Base-by-base conservation (phyloP, 2,888 invertebrate genomes). In the Spisula solida region DNA sequence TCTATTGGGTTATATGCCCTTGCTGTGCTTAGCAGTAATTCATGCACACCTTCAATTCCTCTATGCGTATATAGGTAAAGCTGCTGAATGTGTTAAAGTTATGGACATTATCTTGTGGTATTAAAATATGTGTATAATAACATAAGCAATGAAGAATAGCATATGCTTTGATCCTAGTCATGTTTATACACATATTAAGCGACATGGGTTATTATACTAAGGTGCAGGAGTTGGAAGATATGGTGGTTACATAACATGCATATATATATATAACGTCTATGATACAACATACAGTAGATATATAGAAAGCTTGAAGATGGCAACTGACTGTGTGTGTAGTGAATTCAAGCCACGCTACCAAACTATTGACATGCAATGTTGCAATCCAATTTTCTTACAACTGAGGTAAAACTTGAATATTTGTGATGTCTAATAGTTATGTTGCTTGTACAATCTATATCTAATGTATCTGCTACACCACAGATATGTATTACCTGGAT, bases 401-500 rank as follows among this genome's bases (percentile, higher is more conserved):
- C 8, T 51, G 1, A 51, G 12, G 51, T 10, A 51, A 81, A 51
- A 12, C 25, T 12, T 81, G 29, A 18, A 8, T n/a, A 55, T 6
- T 82, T 34, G 29, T 41, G 56, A 82, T 8, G 31, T 55, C 29
- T 60, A 60, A 29, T 18, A n/a, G 20, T 56, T 1, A 81, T 16
- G 80, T 25, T 29, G 1, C 8, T 10, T 81, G 16, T 31, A 47
- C 48, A 14, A 29, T 16, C 18, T 55, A 56, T 56, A 56, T 60
- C 60, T 41, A 60, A 60, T 16, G 34, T 70, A 66, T 70, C 48
- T 55, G 25, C n/a, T 85, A 79, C 29, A 75, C 31, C 75, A 34
- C 75, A 34, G 75, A 75, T 16, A 56, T n/a, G n/a, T 41, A 79
- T 87, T 87, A 87, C 87, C 87, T 87, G 56, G 82, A 51, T 25